These are phyloP conservation scores for Clinocottus analis DNA, from an alignment of 2,113 vertebrate species.

Conservation along the genomic window DNA sequence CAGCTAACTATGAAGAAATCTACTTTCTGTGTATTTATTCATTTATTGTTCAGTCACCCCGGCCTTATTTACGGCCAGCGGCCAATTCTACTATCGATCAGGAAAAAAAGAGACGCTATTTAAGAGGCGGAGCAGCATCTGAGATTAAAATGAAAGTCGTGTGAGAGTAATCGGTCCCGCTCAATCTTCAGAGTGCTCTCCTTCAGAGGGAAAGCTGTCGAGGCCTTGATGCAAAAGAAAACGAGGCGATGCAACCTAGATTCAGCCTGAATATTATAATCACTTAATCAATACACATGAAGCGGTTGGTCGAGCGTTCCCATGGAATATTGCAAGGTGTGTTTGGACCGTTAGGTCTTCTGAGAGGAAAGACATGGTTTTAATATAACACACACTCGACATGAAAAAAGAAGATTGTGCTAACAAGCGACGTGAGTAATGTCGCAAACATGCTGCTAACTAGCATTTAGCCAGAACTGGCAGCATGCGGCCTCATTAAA, in stretches of 20 bases:
- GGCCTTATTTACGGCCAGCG: not conserved
- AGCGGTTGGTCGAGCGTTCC: not conserved
- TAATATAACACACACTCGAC: not conserved
- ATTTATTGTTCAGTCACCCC: not conserved
- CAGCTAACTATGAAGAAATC: constrained; percentile 11
- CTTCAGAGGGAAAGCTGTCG: not conserved
- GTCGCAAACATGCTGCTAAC: too few relatives aligned
- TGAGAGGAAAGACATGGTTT: not conserved
- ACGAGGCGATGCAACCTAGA: not conserved
- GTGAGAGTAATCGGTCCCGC: constrained; percentile 20
- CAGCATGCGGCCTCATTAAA: too few relatives aligned
- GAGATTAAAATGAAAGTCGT: constrained; percentile 20
- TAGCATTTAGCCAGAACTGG: too few relatives aligned
- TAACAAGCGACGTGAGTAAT: too few relatives aligned
- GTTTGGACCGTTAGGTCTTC: not conserved
- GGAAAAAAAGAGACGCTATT: constrained; percentile 17
- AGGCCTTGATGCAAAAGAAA: not conserved
- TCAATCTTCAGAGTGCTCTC: constrained; percentile 15
- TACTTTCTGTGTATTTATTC: not conserved
- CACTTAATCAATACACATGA: not conserved
- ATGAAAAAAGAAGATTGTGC: not conserved
- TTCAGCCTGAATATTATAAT: not conserved
- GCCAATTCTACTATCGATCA: constrained; percentile 6
- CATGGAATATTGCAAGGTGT: not conserved
- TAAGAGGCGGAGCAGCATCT: not conserved